phyloP scores from a whole-genome alignment of 2,797 vertebrate genomes.

The Fratercula arctica region DNA sequence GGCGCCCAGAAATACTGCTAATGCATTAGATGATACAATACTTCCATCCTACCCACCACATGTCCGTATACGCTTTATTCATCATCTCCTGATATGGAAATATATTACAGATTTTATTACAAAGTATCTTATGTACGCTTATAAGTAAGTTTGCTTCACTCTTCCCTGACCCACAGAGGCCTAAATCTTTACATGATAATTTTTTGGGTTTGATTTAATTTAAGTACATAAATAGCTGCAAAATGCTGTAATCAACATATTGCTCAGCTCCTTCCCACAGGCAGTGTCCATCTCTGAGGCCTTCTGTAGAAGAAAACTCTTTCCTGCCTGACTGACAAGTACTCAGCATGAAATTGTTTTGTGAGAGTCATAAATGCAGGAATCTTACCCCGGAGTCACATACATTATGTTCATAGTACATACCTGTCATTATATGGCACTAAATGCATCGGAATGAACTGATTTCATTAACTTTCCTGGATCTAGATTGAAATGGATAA shows the following conservation, averaged over 20 bases:
- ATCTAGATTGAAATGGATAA: not conserved
- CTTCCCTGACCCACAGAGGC: not conserved
- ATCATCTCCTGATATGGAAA: not conserved
- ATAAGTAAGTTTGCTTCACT: not conserved
- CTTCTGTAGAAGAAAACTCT: not conserved
- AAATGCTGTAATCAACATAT: not conserved
- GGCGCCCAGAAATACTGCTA: not conserved
- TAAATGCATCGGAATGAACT: not conserved
- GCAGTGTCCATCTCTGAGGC: not conserved
- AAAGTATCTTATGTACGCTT: not conserved
- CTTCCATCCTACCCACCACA: not conserved
- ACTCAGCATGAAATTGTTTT: not conserved
- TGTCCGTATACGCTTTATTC: not conserved
- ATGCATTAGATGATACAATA: not conserved
- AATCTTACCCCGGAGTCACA: conserved; percentile 33
- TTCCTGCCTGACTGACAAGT: conserved; percentile 11
- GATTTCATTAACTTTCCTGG: conserved; percentile 31
- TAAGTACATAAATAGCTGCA: not conserved
- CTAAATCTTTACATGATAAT: not conserved
- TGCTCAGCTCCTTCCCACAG: not conserved
- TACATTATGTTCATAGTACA: not conserved
- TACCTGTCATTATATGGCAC: conserved; percentile 9
- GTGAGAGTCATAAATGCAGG: not conserved
- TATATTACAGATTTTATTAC: not conserved
- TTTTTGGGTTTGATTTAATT: not conserved